Evolutionary conservation across 2,797 vertebrate species (phyloP).

Genomic region (Sebastes ruberrimus): DNA sequence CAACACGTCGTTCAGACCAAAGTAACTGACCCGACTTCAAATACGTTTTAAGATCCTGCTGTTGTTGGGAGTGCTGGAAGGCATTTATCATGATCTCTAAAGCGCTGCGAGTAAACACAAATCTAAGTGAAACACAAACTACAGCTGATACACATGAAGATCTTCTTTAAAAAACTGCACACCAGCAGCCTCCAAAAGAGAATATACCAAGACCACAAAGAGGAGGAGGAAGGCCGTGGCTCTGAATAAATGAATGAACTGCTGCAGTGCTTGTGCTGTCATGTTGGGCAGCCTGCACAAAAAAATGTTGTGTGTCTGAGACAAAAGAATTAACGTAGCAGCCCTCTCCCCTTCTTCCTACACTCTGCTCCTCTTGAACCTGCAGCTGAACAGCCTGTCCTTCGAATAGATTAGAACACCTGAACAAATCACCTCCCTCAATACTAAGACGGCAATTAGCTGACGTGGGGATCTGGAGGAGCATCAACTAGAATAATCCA

Average conservation of each 20-base stretch:
- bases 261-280: not conserved
- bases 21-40: not conserved
- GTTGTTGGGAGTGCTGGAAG: not conserved
- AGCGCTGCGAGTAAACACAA: not conserved
- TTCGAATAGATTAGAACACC: not conserved
- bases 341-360: not conserved
- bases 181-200: not conserved
- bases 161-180: not conserved
- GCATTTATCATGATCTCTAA: not conserved
- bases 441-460: not conserved
- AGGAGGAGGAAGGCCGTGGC: not conserved
- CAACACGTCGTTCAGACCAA: not conserved
- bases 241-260: constrained; percentile 14
- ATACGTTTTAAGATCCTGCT: not conserved
- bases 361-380: not conserved
- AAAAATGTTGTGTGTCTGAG: not conserved
- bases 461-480: not conserved
- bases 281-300: not conserved
- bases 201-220: not conserved
- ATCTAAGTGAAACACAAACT: not conserved
- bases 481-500: not conserved
- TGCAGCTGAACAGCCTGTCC: not conserved
- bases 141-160: not conserved
- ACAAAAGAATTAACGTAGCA: not conserved
- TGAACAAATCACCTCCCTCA: not conserved